phyloP scores from a whole-genome alignment of 2,888 invertebrate species.

The Crocallis elinguaria region DNA sequence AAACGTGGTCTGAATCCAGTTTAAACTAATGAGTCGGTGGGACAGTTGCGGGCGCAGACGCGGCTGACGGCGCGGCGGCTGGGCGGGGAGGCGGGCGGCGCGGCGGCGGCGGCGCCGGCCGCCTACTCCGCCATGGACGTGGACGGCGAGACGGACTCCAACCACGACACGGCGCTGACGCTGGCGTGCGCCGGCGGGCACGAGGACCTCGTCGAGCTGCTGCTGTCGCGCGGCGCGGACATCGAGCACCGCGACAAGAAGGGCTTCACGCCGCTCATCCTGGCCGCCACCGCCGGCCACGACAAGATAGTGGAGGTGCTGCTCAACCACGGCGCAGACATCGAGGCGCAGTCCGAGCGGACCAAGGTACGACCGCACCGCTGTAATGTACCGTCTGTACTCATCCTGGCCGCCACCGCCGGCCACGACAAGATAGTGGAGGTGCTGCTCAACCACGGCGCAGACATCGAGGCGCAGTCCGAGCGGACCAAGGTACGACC shows the following conservation, averaged over 20 bases:
- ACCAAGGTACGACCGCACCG: slow-evolving; percentile 87
- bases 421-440: too few species aligned
- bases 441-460: too few species aligned
- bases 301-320: slow-evolving; percentile 94
- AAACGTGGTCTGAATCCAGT: too few species aligned
- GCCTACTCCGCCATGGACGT: slow-evolving; percentile 94
- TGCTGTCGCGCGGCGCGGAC: slow-evolving; percentile 96
- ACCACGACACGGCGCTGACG: slow-evolving; percentile 99
- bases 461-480: too few species aligned
- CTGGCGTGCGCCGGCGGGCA: slow-evolving; percentile 99
- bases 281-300: slow-evolving; percentile 97
- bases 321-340: slow-evolving; percentile 96
- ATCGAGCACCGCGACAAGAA: slow-evolving; percentile 99
- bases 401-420: too few species aligned
- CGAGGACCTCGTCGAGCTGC: slow-evolving; percentile 96
- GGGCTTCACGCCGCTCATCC: slow-evolving; percentile 98
- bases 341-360: slow-evolving; percentile 99
- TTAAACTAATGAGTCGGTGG: neutral
- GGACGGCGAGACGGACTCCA: slow-evolving; percentile 98
- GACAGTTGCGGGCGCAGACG: slow-evolving; percentile 43
- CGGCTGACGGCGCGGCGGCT: slow-evolving; percentile 56
- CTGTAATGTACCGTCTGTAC: too few species aligned
- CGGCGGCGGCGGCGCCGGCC: slow-evolving; percentile 63
- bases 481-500: too few species aligned
- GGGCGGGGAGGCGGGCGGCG: slow-evolving; percentile 45